Conservation (phyloP, 2,888 invertebrate species). For the Drosophila recens region DNA sequence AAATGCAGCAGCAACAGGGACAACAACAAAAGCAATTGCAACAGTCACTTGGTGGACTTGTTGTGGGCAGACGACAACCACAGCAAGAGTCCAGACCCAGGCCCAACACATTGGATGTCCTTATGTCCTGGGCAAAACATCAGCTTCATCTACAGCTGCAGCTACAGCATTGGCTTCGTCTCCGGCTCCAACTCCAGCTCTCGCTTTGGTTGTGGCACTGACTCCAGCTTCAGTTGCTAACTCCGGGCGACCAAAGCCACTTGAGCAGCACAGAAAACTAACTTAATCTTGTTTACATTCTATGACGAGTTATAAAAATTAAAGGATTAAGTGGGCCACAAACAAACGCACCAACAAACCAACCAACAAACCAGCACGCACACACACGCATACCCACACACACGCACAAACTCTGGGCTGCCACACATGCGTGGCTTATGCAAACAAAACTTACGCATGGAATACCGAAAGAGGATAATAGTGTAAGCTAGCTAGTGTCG, state of each 20-base stretch:
- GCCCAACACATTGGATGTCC: constrained; percentile 63
- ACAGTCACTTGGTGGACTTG: constrained; percentile 81
- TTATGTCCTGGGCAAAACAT: constrained; percentile 32
- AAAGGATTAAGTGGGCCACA: constrained; percentile 79
- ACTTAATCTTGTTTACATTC: constrained; percentile 82
- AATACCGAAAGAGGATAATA: constrained; percentile 43
- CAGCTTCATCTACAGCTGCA: constrained; percentile 11
- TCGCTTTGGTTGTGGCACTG: constrained; percentile 5
- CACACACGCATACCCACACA: not conserved
- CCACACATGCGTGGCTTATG: constrained; percentile 65
- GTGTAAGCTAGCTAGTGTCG: constrained; percentile 45
- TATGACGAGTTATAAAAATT: constrained; percentile 82
- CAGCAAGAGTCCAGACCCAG: constrained; percentile 11
- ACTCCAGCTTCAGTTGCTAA: constrained; percentile 23
- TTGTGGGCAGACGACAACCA: constrained; percentile 71
- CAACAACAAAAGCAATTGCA: constrained; percentile 76
- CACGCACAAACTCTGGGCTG: constrained; percentile 15
- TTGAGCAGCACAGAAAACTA: constrained; percentile 79
- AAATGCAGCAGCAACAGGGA: constrained; percentile 36
- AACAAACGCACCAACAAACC: constrained; percentile 74
- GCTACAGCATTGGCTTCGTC: constrained; percentile 1
- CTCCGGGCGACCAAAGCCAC: constrained; percentile 68
- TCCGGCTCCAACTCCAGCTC: not conserved
- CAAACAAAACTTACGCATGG: constrained; percentile 78
- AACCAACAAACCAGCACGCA: constrained; percentile 30